These are phyloP conservation scores for Aromia moschata DNA, from an alignment of 2,888 invertebrate species.

Conservation along the genomic window DNA sequence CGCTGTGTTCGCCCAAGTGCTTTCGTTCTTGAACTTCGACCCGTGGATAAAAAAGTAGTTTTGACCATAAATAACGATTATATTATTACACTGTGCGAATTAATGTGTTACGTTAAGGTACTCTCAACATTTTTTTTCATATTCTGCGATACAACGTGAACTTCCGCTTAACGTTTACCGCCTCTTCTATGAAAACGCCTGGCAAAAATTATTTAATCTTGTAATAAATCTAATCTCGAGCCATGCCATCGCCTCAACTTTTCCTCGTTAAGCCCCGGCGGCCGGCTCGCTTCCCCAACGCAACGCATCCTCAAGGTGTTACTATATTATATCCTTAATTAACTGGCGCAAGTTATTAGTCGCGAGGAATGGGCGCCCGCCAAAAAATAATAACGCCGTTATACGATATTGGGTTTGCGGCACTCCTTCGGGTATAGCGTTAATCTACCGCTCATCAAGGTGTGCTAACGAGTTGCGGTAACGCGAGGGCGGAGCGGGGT, in stretches of 20 bases:
- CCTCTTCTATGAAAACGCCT: slow-evolving; percentile 3
- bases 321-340: slow-evolving; percentile 13
- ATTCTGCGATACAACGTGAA: neutral
- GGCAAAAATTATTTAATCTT: slow-evolving; percentile 12
- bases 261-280: slow-evolving; percentile 21
- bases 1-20: too few species aligned
- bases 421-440: slow-evolving; percentile 22
- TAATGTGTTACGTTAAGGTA: too few species aligned
- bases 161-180: neutral
- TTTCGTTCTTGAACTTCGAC: too few species aligned
- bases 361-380: slow-evolving; percentile 8
- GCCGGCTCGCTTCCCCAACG: slow-evolving; percentile 4
- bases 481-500: neutral
- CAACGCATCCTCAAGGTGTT: slow-evolving; percentile 21
- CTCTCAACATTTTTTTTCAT: too few species aligned
- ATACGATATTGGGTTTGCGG: slow-evolving; percentile 24
- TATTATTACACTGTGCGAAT: too few species aligned
- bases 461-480: slow-evolving; percentile 26
- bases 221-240: slow-evolving; percentile 15
- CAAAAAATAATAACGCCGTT: slow-evolving; percentile 21
- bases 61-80: too few species aligned
- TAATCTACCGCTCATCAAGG: slow-evolving; percentile 25
- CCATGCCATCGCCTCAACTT: slow-evolving; percentile 16
- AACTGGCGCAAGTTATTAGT: slow-evolving; percentile 15
- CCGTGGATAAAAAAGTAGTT: too few species aligned